Conservation (phyloP, 2,797 vertebrate genomes). For the Alcedo quadribrachys region DNA sequence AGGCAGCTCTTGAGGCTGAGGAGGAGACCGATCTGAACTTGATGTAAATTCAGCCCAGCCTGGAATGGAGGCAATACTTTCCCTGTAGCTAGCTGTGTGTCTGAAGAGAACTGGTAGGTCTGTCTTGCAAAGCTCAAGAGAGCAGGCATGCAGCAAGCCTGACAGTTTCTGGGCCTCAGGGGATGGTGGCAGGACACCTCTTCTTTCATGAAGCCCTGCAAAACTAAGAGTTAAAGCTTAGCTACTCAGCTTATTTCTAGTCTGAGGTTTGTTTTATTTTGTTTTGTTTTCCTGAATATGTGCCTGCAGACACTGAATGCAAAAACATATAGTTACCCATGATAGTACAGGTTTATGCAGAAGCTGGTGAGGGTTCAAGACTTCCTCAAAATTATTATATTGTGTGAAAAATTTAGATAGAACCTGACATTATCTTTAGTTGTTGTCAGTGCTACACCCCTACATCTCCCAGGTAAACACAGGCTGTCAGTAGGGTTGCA, state of each 20-base stretch:
- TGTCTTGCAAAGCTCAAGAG: not conserved
- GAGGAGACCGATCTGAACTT: not conserved
- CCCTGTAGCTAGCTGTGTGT: not conserved
- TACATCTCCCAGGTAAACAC: not conserved
- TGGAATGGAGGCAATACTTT: not conserved
- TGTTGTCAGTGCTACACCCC: accelerated
- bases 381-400: not conserved
- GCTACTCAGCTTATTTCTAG: not conserved
- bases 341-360: not conserved
- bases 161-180: not conserved
- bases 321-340: not conserved
- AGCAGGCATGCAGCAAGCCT: not conserved
- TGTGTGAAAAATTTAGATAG: not conserved
- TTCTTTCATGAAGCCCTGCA: not conserved
- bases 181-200: not conserved
- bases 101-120: not conserved
- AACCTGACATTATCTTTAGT: not conserved
- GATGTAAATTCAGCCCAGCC: accelerated
- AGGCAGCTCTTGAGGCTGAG: not conserved
- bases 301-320: not conserved
- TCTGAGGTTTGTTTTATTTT: not conserved
- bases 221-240: not conserved
- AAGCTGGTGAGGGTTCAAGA: not conserved
- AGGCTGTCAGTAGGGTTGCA: not conserved
- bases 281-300: not conserved